phyloP scores from a whole-genome alignment of 2,797 vertebrate species.

The Amphiprion clarkii region DNA sequence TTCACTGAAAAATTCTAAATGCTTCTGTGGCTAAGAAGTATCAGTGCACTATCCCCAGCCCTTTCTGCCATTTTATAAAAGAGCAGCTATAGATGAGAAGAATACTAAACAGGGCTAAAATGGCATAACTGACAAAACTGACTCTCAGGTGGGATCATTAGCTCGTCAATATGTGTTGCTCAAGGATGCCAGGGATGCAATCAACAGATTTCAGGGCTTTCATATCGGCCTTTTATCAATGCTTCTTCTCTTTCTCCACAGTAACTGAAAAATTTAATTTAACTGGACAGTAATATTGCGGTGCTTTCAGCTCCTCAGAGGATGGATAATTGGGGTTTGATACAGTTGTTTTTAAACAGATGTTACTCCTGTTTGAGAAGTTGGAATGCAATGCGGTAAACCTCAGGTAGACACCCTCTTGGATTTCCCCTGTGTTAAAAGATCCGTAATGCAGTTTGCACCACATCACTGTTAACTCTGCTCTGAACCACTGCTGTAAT shows the following conservation, averaged over 20 bases:
- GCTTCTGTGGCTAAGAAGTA: not conserved
- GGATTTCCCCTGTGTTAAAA: slow-evolving; percentile 32
- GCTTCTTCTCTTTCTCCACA: not conserved
- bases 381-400: not conserved
- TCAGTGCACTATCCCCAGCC: not conserved
- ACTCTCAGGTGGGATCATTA: slow-evolving; percentile 39
- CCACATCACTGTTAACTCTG: slow-evolving; percentile 16
- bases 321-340: not conserved
- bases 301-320: not conserved
- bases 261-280: slow-evolving; percentile 16
- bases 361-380: not conserved
- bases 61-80: slow-evolving; percentile 21
- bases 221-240: not conserved
- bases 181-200: slow-evolving; percentile 29
- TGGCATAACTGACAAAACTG: slow-evolving; percentile 30
- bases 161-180: slow-evolving; percentile 34
- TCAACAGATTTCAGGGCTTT: slow-evolving; percentile 33
- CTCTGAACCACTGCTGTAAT: slow-evolving; percentile 40
- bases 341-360: slow-evolving; percentile 1
- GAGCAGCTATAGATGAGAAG: slow-evolving; percentile 24
- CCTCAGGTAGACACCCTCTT: not conserved
- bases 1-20: slow-evolving; percentile 7
- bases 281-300: slow-evolving; percentile 13
- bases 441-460: slow-evolving; percentile 51
- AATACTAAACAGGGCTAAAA: slow-evolving; percentile 57